A percentile compares a stretch with the other conserved stretches of the same genome.
These are phyloP conservation scores for Acromyrmex charruanus DNA, from an alignment of 1,140 invertebrate genomes.

Conservation along the genomic window DNA sequence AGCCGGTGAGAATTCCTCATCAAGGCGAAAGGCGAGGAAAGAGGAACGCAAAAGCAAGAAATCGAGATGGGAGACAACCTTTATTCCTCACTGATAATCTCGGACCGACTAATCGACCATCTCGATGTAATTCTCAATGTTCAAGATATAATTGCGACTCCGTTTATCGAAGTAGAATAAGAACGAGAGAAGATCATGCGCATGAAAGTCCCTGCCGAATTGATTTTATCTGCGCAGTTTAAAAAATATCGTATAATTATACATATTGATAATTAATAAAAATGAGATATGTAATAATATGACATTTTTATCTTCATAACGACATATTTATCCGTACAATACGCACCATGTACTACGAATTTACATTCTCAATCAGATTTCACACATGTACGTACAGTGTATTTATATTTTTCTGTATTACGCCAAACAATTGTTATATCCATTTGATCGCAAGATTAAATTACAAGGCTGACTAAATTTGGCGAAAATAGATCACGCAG, in stretches of 20 bases:
- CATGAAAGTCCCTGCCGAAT: no score
- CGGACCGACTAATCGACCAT: slow-evolving; percentile 44
- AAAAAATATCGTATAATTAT: background rate
- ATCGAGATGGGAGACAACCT: slow-evolving; percentile 56
- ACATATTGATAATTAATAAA: background rate
- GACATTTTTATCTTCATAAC: background rate
- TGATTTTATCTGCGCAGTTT: background rate
- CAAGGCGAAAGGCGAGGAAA: slow-evolving; percentile 31
- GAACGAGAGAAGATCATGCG: background rate
- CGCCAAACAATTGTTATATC: background rate
- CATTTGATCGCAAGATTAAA: slow-evolving; percentile 16
- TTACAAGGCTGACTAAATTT: slow-evolving; percentile 1
- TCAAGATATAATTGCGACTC: slow-evolving; percentile 53
- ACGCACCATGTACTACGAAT: background rate
- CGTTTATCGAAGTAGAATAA: slow-evolving; percentile 1
- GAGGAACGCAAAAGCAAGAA: slow-evolving; percentile 35
- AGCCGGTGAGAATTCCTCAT: slow-evolving; percentile 53
- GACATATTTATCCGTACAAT: background rate
- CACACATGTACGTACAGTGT: background rate
- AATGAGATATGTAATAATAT: background rate
- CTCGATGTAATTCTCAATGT: slow-evolving; percentile 43
- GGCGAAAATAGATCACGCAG: slow-evolving; percentile 14
- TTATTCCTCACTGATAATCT: slow-evolving; percentile 47
- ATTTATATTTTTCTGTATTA: background rate
- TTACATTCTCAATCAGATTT: slow-evolving; percentile 6